Conservation (phyloP, 2,113 vertebrate species). For the Thalassarche chlororhynchos region DNA sequence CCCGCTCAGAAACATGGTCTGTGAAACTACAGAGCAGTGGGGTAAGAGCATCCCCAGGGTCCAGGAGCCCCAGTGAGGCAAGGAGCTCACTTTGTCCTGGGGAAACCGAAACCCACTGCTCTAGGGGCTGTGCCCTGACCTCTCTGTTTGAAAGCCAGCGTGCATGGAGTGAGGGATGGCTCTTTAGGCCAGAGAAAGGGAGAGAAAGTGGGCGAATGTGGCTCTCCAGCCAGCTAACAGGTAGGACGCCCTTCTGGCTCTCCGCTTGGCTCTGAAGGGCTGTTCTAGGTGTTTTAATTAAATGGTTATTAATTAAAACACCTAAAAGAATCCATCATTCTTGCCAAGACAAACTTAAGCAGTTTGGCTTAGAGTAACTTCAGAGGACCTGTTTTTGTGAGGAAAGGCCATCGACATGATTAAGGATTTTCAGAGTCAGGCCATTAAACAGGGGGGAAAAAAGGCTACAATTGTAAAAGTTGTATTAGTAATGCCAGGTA, state of each 20-base stretch:
- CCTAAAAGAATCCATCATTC: neutral
- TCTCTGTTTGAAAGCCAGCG: neutral
- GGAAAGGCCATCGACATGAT: neutral
- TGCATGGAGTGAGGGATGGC: rapidly evolving
- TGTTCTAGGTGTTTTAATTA: neutral
- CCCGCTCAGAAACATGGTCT: neutral
- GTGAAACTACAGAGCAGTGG: neutral
- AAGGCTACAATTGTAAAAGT: neutral
- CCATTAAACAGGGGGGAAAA: neutral
- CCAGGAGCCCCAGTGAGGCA: neutral
- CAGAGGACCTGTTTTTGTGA: neutral
- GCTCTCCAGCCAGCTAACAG: neutral
- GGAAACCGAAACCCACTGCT: neutral
- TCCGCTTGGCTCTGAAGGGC: neutral
- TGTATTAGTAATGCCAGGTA: neutral
- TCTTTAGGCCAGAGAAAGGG: neutral
- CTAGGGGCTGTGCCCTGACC: neutral
- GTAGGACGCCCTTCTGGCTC: neutral
- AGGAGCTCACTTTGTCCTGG: neutral
- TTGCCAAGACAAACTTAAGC: neutral
- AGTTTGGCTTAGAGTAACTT: neutral
- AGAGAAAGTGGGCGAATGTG: neutral
- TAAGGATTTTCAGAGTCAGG: neutral
- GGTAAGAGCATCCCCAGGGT: neutral
- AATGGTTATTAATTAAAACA: neutral